Percentiles rank a stretch among this genome's conserved stretches.
These are phyloP conservation scores for Scolopax mira DNA, from an alignment of 2,113 vertebrate species.

Conservation along the genomic window DNA sequence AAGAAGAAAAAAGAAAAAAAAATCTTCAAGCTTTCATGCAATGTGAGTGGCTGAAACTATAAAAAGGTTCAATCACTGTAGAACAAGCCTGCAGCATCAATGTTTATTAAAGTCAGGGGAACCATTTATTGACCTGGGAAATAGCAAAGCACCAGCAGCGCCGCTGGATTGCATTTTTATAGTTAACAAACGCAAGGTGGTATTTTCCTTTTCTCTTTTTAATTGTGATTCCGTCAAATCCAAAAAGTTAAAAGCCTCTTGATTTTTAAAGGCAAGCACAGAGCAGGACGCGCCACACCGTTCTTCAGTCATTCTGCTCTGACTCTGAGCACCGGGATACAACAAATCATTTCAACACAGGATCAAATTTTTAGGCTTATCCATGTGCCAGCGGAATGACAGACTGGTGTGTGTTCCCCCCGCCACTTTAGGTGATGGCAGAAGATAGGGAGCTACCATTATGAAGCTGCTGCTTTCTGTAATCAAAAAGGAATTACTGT, in stretches of 20 bases:
- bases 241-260: conserved; percentile 27
- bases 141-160: conserved; percentile 59
- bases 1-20: not conserved
- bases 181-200: conserved; percentile 42
- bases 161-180: conserved; percentile 55
- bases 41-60: conserved; percentile 47
- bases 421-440: not conserved
- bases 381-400: not conserved
- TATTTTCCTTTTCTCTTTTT: conserved; percentile 56
- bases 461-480: not conserved
- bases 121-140: conserved; percentile 61
- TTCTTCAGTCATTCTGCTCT: not conserved
- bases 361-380: not conserved
- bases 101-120: conserved; percentile 68
- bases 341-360: not conserved
- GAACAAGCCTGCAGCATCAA: conserved; percentile 66
- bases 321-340: not conserved
- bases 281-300: not conserved
- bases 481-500: conserved; percentile 49
- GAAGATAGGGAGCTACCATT: not conserved
- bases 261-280: conserved; percentile 15
- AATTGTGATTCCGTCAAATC: conserved; percentile 49
- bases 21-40: conserved; percentile 33
- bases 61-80: conserved; percentile 68
- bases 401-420: not conserved